Percentiles rank a stretch among this genome's conserved stretches.
These are phyloP conservation scores for Parotia lawesii DNA, from an alignment of 2,113 vertebrate genomes.

Conservation along the genomic window DNA sequence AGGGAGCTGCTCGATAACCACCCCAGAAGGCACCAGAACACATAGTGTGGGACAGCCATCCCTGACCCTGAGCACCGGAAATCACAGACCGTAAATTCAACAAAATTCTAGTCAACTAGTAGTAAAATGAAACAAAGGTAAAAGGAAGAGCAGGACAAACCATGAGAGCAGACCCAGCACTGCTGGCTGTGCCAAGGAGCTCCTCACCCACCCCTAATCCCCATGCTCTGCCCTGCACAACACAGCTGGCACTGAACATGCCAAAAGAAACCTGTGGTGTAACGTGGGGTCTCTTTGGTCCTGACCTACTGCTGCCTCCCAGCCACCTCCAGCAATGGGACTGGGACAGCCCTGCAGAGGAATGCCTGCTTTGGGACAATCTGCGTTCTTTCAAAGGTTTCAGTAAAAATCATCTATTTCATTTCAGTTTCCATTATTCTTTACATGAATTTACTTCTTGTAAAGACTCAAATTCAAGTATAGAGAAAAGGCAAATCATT, in stretches of 20 bases:
- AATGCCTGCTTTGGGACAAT: not conserved
- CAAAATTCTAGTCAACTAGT: not conserved
- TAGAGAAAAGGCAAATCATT: not conserved
- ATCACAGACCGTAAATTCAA: accelerated
- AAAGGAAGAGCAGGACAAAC: not conserved
- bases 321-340: not conserved
- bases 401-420: not conserved
- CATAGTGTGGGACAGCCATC: accelerated
- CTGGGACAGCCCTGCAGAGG: not conserved
- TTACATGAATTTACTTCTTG: not conserved
- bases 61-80: not conserved
- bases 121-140: not conserved
- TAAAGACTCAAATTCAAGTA: not conserved
- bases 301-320: not conserved
- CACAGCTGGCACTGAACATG: accelerated
- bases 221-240: not conserved
- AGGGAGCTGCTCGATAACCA: not conserved
- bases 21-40: not conserved
- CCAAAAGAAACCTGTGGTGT: not conserved
- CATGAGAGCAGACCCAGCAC: not conserved
- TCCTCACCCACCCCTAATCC: not conserved
- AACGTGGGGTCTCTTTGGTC: not conserved
- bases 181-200: accelerated
- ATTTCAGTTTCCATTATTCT: not conserved
- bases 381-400: not conserved